These are phyloP conservation scores for Jacana jacana DNA, from an alignment of 2,113 vertebrate species.

Conservation along the genomic window DNA sequence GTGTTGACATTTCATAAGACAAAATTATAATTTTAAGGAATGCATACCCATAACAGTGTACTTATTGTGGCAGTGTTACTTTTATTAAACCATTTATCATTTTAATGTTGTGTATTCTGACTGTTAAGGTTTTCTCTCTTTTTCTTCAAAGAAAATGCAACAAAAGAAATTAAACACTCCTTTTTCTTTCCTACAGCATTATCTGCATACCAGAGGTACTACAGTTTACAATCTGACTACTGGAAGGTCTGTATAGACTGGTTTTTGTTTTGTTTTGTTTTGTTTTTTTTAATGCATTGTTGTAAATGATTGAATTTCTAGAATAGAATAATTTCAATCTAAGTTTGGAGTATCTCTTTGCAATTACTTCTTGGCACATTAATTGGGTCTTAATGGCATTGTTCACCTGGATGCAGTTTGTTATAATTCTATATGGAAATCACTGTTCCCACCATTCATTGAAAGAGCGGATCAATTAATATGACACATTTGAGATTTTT, in stretches of 20 bases:
- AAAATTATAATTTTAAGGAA: constrained; percentile 33
- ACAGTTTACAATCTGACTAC: constrained; percentile 99
- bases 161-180: constrained; percentile 32
- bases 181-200: constrained; percentile 85
- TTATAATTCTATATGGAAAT: not conserved
- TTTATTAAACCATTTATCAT: constrained; percentile 54
- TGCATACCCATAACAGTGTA: constrained; percentile 22
- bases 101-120: constrained; percentile 24
- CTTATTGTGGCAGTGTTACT: constrained; percentile 25
- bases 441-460: not conserved
- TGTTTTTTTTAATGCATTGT: not conserved
- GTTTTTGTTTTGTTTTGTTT: not conserved
- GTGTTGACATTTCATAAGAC: constrained; percentile 39
- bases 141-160: constrained; percentile 30
- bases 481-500: not conserved
- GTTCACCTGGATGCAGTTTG: not conserved
- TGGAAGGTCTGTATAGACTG: constrained; percentile 90
- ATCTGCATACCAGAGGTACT: constrained; percentile 99
- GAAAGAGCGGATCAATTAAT: not conserved
- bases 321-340: not conserved
- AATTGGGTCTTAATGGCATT: not conserved
- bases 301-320: not conserved
- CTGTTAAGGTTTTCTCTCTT: constrained; percentile 29
- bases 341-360: not conserved
- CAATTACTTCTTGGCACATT: not conserved